Conservation (phyloP, 2,888 invertebrate genomes). For the Leucophora obtusa region DNA sequence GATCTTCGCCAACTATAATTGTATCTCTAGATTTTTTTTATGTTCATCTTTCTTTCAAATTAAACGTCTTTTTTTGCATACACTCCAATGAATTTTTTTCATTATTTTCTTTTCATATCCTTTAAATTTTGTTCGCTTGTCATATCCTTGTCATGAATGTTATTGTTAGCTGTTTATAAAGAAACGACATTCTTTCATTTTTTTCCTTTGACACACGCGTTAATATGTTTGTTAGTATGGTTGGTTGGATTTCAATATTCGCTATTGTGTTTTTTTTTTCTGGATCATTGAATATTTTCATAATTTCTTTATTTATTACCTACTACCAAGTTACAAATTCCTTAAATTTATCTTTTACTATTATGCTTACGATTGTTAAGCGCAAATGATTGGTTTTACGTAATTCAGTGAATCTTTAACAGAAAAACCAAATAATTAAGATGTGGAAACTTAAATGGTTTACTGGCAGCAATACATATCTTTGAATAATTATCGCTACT, state of each 20-base stretch:
- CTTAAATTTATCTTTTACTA: neutral
- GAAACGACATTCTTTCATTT: slow-evolving; percentile 32
- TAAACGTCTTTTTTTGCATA: slow-evolving; percentile 29
- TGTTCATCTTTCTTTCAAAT: neutral
- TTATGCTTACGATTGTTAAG: neutral
- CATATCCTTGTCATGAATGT: slow-evolving; percentile 53
- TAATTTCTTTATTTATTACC: slow-evolving; percentile 43
- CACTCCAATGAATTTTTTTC: slow-evolving; percentile 55
- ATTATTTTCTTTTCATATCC: slow-evolving; percentile 43
- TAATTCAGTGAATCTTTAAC: neutral
- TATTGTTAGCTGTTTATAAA: slow-evolving; percentile 54
- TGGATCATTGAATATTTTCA: slow-evolving; percentile 48
- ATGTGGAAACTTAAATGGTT: too few species aligned
- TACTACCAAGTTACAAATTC: neutral
- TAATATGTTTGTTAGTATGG: slow-evolving; percentile 52
- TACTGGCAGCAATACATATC: too few species aligned
- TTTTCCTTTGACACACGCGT: slow-evolving; percentile 40
- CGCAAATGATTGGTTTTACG: neutral
- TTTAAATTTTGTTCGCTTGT: slow-evolving; percentile 38
- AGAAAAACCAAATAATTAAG: neutral
- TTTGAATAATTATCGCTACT: too few species aligned
- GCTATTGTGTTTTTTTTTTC: slow-evolving; percentile 49
- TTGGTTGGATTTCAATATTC: slow-evolving; percentile 50
- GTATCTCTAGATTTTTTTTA: too few species aligned
- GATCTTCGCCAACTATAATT: neutral